A percentile compares a stretch with the other conserved stretches of the same genome.
Conservation (phyloP, 2,113 vertebrate species). For the Noturus placidus region DNA sequence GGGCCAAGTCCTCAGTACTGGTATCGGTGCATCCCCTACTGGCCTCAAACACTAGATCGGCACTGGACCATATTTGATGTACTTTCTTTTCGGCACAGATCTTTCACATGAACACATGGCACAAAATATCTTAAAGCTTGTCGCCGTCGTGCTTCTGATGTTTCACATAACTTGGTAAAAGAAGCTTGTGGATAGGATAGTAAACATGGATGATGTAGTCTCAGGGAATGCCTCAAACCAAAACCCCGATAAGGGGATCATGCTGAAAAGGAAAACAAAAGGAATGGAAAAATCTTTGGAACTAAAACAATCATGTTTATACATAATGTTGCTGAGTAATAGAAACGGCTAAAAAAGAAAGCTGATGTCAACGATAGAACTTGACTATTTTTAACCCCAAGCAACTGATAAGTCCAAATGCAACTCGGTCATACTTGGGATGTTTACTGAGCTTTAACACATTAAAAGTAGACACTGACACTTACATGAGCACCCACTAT, state of each 20-base stretch:
- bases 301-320: not conserved
- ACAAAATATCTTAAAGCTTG: not conserved
- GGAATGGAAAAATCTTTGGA: not conserved
- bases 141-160: not conserved
- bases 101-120: not conserved
- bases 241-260: not conserved
- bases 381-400: constrained; percentile 52
- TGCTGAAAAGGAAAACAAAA: not conserved
- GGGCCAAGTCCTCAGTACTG: no score
- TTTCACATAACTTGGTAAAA: not conserved
- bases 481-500: no score
- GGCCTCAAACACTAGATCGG: not conserved
- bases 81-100: not conserved
- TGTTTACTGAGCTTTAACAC: constrained; percentile 8
- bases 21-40: no score
- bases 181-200: not conserved
- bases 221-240: not conserved
- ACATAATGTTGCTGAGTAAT: not conserved
- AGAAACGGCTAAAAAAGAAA: not conserved
- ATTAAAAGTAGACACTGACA: not conserved
- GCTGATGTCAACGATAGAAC: not conserved
- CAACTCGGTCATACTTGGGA: constrained; percentile 41
- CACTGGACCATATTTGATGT: not conserved
- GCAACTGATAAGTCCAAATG: constrained; percentile 48
- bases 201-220: not conserved